Conservation (phyloP, 1,140 invertebrate genomes). For the Drepana arcuata region DNA sequence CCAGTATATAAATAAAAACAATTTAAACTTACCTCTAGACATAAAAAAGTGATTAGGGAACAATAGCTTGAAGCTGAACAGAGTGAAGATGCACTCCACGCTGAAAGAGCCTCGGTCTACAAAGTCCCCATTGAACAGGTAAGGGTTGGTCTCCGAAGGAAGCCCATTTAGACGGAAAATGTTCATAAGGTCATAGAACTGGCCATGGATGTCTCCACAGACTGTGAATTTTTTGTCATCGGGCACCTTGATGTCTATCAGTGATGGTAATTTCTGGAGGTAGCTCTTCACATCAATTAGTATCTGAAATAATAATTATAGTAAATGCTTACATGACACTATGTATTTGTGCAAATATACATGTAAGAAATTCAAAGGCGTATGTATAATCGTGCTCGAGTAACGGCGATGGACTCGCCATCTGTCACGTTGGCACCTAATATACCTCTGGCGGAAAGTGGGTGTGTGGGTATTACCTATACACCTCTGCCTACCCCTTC, state of each 20-base stretch:
- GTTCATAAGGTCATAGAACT: constrained; percentile 98
- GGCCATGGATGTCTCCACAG: constrained; percentile 99
- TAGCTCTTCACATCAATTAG: constrained; percentile 91
- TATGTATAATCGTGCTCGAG: too few relatives aligned
- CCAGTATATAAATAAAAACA: too few relatives aligned
- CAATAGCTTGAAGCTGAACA: constrained; percentile 97
- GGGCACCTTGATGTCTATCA: constrained; percentile 92
- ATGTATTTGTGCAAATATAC: too few relatives aligned
- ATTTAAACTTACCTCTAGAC: constrained; percentile 92
- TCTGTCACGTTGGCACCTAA: too few relatives aligned
- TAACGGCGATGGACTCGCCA: too few relatives aligned
- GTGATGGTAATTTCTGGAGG: constrained; percentile 87
- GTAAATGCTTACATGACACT: too few relatives aligned
- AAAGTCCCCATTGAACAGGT: constrained; percentile 99
- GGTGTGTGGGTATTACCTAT: too few relatives aligned
- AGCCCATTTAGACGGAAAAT: constrained; percentile 98
- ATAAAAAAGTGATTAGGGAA: constrained; percentile 99
- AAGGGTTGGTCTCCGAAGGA: constrained; percentile 96
- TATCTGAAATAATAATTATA: constrained; percentile 78
- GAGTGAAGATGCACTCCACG: constrained; percentile 98
- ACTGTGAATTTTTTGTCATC: constrained; percentile 96
- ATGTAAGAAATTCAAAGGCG: too few relatives aligned
- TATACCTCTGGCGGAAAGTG: too few relatives aligned
- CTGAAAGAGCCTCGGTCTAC: constrained; percentile 99
- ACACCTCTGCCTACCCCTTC: too few relatives aligned